Base-by-base conservation (phyloP, 2,113 vertebrate genomes). In the Pituophis catenifer region DNA sequence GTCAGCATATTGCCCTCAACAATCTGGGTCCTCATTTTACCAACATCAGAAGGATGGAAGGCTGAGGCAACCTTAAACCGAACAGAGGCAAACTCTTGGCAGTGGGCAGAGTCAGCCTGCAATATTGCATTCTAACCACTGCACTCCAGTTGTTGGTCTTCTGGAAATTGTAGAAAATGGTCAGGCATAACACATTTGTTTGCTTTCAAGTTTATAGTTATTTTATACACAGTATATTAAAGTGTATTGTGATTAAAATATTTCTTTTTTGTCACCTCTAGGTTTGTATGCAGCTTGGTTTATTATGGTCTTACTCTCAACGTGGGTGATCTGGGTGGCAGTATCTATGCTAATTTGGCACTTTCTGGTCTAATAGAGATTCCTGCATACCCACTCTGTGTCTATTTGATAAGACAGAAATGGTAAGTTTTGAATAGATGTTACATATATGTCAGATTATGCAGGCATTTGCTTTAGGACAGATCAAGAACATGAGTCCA, bases 271-370 rank as follows among this genome's bases (percentile, higher is more conserved):
- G 91, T 29, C 93, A 88, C 29, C 55, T 88, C 21, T 94, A 98
- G 98, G 98, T 98, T 98, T 88, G 98, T 98, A 89, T 98, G 98
- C 97, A 98, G 98, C 92, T 96, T 98, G 95, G 98, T 98, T 91
- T 98, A 98, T 93, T 98, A 98, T 0, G 98, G 98, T 88, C 97
- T 98, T 3, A 98, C 98, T 1, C 97, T 98, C 91, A 98, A 98
- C 38, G 97, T 97, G 5, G 98, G 98, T 24, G 98, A 98, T 57
- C 96, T 98, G 5, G 98, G 97, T 0, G 98, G 98, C 93, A 98
- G 91, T 87, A 96, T 98, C 95, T 98, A 98, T 96, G 97, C 97
- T 92, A 98, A 97, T 93, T 95, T 98, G 96, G 98, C 98, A 48
- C 96, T 98, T 44, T 98, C 98, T 2, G 98, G 98, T 58, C 96